phyloP scores from a whole-genome alignment of 2,888 invertebrate species.

The Cryptophagus acutangulus region DNA sequence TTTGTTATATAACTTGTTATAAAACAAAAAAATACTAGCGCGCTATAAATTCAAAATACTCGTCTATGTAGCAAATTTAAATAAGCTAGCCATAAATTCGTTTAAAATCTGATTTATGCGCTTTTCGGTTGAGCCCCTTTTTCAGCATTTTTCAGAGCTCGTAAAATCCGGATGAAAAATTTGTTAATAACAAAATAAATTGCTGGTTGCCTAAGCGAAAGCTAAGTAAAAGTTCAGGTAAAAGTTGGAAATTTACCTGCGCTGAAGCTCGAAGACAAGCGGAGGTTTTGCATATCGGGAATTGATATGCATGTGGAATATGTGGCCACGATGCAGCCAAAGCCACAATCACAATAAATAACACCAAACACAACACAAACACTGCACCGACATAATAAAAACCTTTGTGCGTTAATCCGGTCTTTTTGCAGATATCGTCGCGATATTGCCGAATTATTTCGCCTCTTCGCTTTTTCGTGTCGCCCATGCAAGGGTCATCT shows the following conservation, averaged over 20 bases:
- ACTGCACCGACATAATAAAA: slow-evolving; percentile 32
- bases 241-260: slow-evolving; percentile 42
- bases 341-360: slow-evolving; percentile 48
- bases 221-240: too few species aligned
- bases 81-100: too few species aligned
- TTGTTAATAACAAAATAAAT: not conserved
- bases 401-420: slow-evolving; percentile 36
- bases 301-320: slow-evolving; percentile 43
- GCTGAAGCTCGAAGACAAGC: slow-evolving; percentile 52
- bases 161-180: too few species aligned
- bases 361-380: slow-evolving; percentile 40
- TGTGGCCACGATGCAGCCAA: slow-evolving; percentile 49
- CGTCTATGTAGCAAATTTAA: too few species aligned
- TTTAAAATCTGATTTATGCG: too few species aligned
- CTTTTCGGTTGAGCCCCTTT: too few species aligned
- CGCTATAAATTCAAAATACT: too few species aligned
- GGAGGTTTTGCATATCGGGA: slow-evolving; percentile 47
- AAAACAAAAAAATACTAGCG: too few species aligned
- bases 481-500: slow-evolving; percentile 38
- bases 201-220: slow-evolving; percentile 16
- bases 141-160: too few species aligned
- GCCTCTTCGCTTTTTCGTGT: slow-evolving; percentile 14
- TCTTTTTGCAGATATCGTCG: slow-evolving; percentile 32
- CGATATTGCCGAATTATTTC: slow-evolving; percentile 28
- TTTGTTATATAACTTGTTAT: too few species aligned